Evolutionary conservation across 2,113 vertebrate species (phyloP).

Genomic region (Perca fluviatilis): DNA sequence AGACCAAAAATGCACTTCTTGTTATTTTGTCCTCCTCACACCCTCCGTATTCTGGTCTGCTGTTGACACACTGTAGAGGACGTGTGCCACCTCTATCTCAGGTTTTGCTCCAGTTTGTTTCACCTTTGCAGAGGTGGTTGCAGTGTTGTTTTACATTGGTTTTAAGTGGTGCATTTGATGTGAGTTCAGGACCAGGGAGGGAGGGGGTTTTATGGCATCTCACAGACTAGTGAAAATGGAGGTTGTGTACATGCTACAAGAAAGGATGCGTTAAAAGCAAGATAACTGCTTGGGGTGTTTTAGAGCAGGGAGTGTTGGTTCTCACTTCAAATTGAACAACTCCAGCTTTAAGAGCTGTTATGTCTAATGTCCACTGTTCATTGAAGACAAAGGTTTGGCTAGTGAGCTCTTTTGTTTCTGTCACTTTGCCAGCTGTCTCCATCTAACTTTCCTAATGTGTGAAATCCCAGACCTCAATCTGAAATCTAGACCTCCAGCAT

Average conservation of each 20-base stretch:
- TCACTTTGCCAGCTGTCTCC: neutral
- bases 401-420: conserved; percentile 7
- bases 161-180: conserved; percentile 22
- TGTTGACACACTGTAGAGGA: neutral
- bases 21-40: neutral
- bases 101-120: neutral
- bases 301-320: neutral
- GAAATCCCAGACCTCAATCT: neutral
- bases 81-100: neutral
- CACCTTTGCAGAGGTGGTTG: neutral
- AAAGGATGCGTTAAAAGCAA: conserved; percentile 13
- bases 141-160: neutral
- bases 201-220: conserved; percentile 6
- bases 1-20: conserved; percentile 15
- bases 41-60: neutral
- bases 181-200: conserved; percentile 4
- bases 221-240: conserved; percentile 1
- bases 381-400: conserved; percentile 17
- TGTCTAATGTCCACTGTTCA: conserved; percentile 19
- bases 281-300: neutral
- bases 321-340: conserved; percentile 4
- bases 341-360: conserved; percentile 22
- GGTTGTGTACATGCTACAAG: conserved; percentile 10
- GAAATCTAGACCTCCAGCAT: neutral
- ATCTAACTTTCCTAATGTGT: conserved; percentile 18